Base-by-base conservation (phyloP, 1,140 invertebrate species). In the Onthophagus taurus region DNA sequence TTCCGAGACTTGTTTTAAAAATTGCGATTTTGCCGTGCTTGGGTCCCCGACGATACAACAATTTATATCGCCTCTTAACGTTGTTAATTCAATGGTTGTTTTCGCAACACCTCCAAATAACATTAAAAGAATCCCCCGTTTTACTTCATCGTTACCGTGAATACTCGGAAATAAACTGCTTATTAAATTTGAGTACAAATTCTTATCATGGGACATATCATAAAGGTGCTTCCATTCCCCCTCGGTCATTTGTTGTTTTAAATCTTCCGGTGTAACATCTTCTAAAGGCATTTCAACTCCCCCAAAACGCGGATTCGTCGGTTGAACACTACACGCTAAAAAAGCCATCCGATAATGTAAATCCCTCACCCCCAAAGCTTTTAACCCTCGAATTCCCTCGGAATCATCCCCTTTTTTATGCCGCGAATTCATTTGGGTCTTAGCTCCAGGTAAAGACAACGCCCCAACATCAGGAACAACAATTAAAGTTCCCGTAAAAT, bases 11-110 rank as follows among this genome's bases (percentile, higher is more conserved):
- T 89, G 91, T 71, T 97, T 97, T 6, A 99, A 70, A 46, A 99
- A 79, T 64, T 99, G 95, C 3, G 92, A 97, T 68, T 99, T 99
- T 2, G 94, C 95, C 3, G 96, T 99, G 64, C 90, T 95, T 0
- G 97, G 97, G 72, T 99, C 97, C 7, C 97, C 97, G 18, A 99
- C 94, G 51, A 99, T 84, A 61, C 94, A 98, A 45, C 96, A 84
- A 64, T 99, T 99, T 41, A 99, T 85, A 59, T 99, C 97, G 14
- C 97, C 97, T 61, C 96, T 74, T 0, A 99, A 72, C 0, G 80
- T 77, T 2, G 83, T 86, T 31, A 84, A 83, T 72, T 98, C 95
- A 17, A 77, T 67, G 0, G 95, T 97, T n/a, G 78, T 85, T 68
- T 99, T 99, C 0, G 85, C 79, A 7, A 99, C 95, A 2, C 97